Evolutionary conservation across 2,113 vertebrate species (phyloP).

Genomic region (Neotoma lepida): DNA sequence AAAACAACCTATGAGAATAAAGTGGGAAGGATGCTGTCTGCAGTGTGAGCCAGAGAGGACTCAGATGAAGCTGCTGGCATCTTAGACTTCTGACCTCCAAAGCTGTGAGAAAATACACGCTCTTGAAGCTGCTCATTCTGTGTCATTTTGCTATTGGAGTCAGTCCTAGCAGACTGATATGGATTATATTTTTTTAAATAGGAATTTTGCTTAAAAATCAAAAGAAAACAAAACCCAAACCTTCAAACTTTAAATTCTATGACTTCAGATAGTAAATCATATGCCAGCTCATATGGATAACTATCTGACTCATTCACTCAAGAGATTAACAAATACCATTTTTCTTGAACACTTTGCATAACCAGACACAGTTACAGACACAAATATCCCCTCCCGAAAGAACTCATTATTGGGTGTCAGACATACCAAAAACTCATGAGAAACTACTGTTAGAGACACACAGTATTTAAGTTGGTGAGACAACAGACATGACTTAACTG

Average conservation of each 20-base stretch:
- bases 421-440: neutral
- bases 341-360: slow-evolving; percentile 17
- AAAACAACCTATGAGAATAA: neutral
- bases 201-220: neutral
- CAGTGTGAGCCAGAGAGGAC: neutral
- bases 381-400: neutral
- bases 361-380: neutral
- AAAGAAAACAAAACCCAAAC: neutral
- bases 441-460: neutral
- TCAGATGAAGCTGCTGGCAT: neutral
- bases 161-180: neutral
- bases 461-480: neutral
- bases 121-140: neutral
- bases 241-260: neutral
- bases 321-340: neutral
- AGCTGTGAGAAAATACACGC: neutral
- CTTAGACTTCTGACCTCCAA: neutral
- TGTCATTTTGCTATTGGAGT: neutral
- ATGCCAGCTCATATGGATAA: neutral
- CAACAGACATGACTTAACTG: neutral
- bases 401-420: neutral
- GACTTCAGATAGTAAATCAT: neutral
- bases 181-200: neutral
- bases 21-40: neutral
- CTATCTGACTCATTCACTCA: neutral